Conservation (phyloP, 2,113 vertebrate species). For the Eidolon helvum region DNA sequence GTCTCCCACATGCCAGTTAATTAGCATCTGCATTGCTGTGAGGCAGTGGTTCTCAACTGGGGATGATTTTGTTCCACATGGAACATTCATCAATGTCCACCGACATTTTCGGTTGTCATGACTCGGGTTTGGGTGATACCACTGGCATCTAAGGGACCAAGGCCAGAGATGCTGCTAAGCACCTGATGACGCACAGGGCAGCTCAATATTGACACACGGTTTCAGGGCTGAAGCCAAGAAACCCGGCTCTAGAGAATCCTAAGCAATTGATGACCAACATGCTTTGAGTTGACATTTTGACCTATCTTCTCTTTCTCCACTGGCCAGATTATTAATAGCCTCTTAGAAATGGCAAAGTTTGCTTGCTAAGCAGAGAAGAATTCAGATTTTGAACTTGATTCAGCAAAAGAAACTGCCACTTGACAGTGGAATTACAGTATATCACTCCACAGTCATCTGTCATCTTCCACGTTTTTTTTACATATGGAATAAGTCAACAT, state of each 20-base stretch:
- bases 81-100: not conserved
- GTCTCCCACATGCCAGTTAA: accelerated
- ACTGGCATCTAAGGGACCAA: not conserved
- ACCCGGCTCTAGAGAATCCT: not conserved
- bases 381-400: conserved; percentile 9
- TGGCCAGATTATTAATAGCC: not conserved
- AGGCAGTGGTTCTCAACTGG: not conserved
- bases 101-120: not conserved
- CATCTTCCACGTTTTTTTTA: not conserved
- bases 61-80: not conserved
- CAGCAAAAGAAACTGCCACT: not conserved
- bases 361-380: not conserved
- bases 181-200: too few relatives aligned
- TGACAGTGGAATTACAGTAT: not conserved
- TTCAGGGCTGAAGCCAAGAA: not conserved
- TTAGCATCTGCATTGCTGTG: not conserved
- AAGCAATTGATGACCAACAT: not conserved
- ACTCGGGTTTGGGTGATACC: not conserved
- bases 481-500: not conserved
- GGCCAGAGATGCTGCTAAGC: not conserved
- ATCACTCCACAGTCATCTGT: not conserved
- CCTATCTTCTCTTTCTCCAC: not conserved
- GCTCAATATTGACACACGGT: not conserved
- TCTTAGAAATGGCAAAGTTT: not conserved
- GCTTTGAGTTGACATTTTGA: not conserved